A percentile compares a stretch with the other conserved stretches of the same genome.
phyloP scores from a whole-genome alignment of 2,888 invertebrate species.

The Fissipunctia ypsillon region DNA sequence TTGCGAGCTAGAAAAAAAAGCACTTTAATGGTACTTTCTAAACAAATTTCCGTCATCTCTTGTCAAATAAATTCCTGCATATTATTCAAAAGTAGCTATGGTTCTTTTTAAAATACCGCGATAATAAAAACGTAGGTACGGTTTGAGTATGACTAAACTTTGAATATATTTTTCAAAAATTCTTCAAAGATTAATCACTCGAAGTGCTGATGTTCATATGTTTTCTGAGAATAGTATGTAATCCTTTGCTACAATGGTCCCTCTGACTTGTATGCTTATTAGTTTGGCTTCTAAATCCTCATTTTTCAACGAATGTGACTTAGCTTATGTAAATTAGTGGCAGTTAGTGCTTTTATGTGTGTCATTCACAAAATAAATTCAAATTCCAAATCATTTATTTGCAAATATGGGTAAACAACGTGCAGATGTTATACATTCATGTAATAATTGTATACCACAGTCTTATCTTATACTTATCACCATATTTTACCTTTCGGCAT shows the following conservation, averaged over 20 bases:
- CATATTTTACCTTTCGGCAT: too few relatives aligned
- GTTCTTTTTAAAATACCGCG: too few relatives aligned
- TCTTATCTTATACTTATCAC: too few relatives aligned
- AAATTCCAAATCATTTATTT: too few relatives aligned
- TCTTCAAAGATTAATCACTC: constrained; percentile 14
- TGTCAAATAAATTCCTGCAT: not conserved
- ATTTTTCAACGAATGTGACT: constrained; percentile 13
- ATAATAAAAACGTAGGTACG: not conserved
- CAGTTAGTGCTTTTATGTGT: constrained; percentile 16
- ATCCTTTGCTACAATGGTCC: constrained; percentile 7
- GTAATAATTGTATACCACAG: too few relatives aligned
- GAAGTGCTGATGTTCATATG: not conserved
- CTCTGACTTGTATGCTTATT: not conserved
- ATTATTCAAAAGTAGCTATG: not conserved
- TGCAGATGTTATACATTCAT: too few relatives aligned
- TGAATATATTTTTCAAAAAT: not conserved
- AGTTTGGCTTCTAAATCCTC: constrained; percentile 6
- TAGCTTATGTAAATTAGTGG: constrained; percentile 8
- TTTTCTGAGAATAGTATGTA: constrained; percentile 13
- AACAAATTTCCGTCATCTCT: not conserved
- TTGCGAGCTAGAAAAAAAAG: too few relatives aligned
- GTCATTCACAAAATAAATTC: not conserved
- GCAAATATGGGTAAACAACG: too few relatives aligned
- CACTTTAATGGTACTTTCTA: too few relatives aligned
- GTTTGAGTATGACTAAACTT: not conserved